Evolutionary conservation across 2,888 invertebrate species (phyloP), one percentile per base, ranked within the genome.

Genomic region (Tribolium freemani): DNA sequence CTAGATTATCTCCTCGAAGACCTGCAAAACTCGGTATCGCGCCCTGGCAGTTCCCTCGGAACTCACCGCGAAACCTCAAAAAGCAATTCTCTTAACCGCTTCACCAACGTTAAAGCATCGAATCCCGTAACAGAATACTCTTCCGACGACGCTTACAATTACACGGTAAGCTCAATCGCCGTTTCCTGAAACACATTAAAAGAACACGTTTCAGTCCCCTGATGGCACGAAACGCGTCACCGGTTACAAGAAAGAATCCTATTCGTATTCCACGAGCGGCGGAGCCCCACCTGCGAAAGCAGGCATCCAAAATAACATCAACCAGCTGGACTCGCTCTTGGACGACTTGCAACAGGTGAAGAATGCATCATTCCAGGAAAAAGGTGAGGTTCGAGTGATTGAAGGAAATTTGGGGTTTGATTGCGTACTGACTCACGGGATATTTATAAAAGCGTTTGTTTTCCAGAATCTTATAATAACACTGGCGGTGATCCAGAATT

Each of bases 251-350:
- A 86, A 85, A 75, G 86, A 87, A 78, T 81, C 81, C 66, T 86
- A 86, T 73, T 81, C 82, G 11, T 86, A 86, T 64, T 83, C 83
- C 72, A 82, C 83, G 16, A 77, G 76, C 8, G 77, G 77, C 44
- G 72, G 78, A 6, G 72, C 73, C 13, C 63, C 72, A 13, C 84
- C 85, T 20, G 85, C 86, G 75, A 84, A 83, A 75, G 71, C 80
- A 20, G 80, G 86, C 60, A 84, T 85, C 82, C 86, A 87, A 73
- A 86, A 92, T 81, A 93, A 93, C 82, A 92, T 93, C 54, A 93
- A 92, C 79, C 93, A 94, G 84, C 85, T 94, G 81, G 94, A 94
- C 84, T 92, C 92, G 0, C 86, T 94, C 57, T 87, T 94, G 64
- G 93, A 93, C 78, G 94, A 94, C 84, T 86, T 94, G 79, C 92